These are phyloP conservation scores for Lamellibrachia luymesi DNA, from an alignment of 1,140 invertebrate genomes.

Conservation along the genomic window DNA sequence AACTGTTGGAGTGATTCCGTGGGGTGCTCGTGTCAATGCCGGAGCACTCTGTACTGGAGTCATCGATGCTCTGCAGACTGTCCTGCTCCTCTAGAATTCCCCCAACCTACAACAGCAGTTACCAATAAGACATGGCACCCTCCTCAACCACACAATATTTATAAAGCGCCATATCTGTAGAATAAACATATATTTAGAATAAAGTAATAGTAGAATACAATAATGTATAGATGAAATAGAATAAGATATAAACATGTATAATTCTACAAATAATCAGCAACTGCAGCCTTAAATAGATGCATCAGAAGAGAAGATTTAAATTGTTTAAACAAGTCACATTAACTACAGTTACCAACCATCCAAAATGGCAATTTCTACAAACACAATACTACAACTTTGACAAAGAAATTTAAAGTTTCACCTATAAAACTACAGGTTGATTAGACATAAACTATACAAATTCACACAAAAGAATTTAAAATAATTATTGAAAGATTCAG, in stretches of 20 bases:
- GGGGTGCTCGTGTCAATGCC: background rate
- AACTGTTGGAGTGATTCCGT: background rate
- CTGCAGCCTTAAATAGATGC: too few species aligned
- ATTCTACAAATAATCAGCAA: too few species aligned
- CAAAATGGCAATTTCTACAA: background rate
- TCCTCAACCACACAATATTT: too few species aligned
- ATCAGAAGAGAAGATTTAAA: too few species aligned
- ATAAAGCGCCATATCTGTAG: too few species aligned
- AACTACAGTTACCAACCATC: background rate
- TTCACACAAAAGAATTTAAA: background rate
- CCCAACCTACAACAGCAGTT: background rate
- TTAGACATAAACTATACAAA: background rate
- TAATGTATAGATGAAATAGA: too few species aligned
- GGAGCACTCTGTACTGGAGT: background rate
- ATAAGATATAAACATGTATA: too few species aligned
- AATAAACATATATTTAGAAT: too few species aligned
- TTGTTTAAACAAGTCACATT: too few species aligned
- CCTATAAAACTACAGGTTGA: background rate
- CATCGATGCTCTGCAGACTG: background rate
- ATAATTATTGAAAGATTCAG: background rate
- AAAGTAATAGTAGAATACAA: too few species aligned
- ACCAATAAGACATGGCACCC: background rate
- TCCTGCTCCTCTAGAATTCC: background rate
- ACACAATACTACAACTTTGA: background rate
- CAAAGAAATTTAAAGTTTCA: background rate